These are phyloP conservation scores for Euplagia quadripunctaria DNA, from an alignment of 2,888 invertebrate genomes.

Conservation along the genomic window DNA sequence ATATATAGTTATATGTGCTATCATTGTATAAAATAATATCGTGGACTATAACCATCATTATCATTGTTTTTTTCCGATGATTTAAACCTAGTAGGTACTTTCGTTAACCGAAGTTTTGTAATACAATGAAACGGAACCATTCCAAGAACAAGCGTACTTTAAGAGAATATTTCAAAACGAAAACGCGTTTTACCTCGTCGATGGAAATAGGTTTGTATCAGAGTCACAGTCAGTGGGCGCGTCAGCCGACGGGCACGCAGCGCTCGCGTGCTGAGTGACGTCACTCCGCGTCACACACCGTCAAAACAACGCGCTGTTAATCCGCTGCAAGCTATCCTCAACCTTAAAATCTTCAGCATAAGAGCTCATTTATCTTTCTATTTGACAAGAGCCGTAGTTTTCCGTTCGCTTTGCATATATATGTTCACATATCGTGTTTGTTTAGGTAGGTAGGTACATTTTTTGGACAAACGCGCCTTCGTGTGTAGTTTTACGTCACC, in stretches of 20 bases:
- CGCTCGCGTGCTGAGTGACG: constrained; percentile 72
- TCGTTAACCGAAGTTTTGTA: neutral
- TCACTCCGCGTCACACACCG: constrained; percentile 74
- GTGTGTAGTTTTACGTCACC: constrained; percentile 43
- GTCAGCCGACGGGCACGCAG: constrained; percentile 70
- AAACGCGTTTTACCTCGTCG: constrained; percentile 19
- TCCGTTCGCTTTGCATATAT: constrained; percentile 69
- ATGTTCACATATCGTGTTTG: constrained; percentile 45
- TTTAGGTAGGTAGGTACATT: constrained; percentile 22
- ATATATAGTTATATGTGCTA: too few relatives aligned
- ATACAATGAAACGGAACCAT: neutral
- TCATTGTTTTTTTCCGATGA: neutral
- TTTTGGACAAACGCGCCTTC: constrained; percentile 41
- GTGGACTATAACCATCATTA: neutral
- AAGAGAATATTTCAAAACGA: constrained; percentile 11
- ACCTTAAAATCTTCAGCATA: constrained; percentile 40
- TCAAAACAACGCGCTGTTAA: constrained; percentile 57
- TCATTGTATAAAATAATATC: too few relatives aligned
- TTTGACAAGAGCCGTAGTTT: constrained; percentile 66
- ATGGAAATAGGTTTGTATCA: constrained; percentile 38
- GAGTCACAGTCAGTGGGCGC: constrained; percentile 72
- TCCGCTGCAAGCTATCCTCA: constrained; percentile 34
- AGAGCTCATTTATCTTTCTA: constrained; percentile 38
- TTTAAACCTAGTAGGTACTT: neutral
- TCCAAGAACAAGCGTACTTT: constrained; percentile 27